Conservation (phyloP, 2,797 vertebrate species). For the Parauchenoglanis ngamensis region DNA sequence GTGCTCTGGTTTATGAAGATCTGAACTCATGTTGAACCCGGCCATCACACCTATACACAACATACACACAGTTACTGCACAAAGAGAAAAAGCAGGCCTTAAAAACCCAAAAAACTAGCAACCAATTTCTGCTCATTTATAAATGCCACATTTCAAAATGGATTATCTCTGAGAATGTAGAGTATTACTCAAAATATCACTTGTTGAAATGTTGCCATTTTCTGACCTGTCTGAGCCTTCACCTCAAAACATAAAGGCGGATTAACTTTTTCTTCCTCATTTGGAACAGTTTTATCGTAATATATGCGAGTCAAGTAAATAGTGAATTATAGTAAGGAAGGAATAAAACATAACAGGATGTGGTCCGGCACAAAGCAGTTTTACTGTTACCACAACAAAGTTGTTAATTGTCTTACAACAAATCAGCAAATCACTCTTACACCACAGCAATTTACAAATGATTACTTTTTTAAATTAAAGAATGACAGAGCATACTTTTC, state of each 20-base stretch:
- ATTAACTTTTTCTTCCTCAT: neutral
- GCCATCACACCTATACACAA: constrained; percentile 90
- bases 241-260: neutral
- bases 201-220: neutral
- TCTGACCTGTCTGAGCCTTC: neutral
- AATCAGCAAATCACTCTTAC: neutral
- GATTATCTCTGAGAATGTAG: neutral
- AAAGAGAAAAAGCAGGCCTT: neutral
- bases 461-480: neutral
- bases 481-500: neutral
- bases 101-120: neutral
- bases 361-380: neutral
- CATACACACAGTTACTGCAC: neutral
- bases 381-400: neutral
- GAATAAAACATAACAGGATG: neutral
- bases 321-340: neutral
- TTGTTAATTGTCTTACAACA: neutral
- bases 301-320: neutral
- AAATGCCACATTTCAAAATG: neutral
- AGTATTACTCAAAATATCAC: neutral
- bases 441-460: neutral
- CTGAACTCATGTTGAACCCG: constrained; percentile 98
- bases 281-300: neutral
- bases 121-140: neutral
- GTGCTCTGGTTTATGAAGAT: constrained; percentile 87